These are phyloP conservation scores for Hemitrygon akajei DNA, from an alignment of 2,797 vertebrate species.

Conservation along the genomic window DNA sequence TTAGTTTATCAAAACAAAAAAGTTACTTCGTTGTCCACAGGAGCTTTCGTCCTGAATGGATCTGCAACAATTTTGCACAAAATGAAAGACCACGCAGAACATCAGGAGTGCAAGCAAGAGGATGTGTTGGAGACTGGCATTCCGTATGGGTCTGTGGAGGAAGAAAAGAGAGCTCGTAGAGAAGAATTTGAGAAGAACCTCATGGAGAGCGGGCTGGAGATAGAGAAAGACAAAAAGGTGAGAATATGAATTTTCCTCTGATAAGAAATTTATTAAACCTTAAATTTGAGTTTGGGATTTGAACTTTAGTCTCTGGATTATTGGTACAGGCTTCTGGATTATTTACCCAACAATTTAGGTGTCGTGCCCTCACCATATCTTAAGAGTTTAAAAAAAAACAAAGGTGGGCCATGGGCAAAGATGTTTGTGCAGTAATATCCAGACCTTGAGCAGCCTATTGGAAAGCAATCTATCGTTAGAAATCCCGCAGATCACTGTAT, in stretches of 20 bases:
- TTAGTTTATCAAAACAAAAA: conserved; percentile 82
- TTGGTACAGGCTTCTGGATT: too few species aligned
- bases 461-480: neutral
- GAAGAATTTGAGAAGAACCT: conserved; percentile 82
- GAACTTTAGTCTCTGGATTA: too few species aligned
- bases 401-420: too few species aligned
- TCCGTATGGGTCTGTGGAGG: conserved; percentile 62
- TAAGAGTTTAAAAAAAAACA: too few species aligned
- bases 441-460: too few species aligned
- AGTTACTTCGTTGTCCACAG: conserved; percentile 29
- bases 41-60: conserved; percentile 68
- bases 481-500: neutral
- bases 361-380: too few species aligned
- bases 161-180: conserved; percentile 71
- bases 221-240: conserved; percentile 86
- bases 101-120: conserved; percentile 35
- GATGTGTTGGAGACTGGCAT: conserved; percentile 54
- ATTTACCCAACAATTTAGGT: too few species aligned
- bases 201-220: conserved; percentile 76
- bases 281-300: neutral
- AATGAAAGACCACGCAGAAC: conserved; percentile 45
- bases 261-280: neutral
- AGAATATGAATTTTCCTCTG: conserved; percentile 40
- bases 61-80: conserved; percentile 49
- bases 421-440: too few species aligned